phyloP scores from a whole-genome alignment of 1,140 invertebrate genomes.

The Parapsyche elsis region DNA sequence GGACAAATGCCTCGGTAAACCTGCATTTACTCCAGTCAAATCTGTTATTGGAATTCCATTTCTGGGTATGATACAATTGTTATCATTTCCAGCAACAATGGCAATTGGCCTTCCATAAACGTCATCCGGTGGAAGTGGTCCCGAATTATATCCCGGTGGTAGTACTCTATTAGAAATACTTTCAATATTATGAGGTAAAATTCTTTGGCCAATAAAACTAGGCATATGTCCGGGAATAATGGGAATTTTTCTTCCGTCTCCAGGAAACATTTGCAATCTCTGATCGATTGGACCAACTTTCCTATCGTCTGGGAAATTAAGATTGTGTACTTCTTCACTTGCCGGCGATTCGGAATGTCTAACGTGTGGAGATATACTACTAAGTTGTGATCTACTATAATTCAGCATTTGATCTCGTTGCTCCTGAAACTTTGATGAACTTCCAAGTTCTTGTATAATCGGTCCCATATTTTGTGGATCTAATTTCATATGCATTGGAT shows the following conservation, averaged over 20 bases:
- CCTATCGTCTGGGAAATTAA: slow-evolving; percentile 1
- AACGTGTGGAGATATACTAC: slow-evolving; percentile 2
- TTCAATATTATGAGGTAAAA: background rate
- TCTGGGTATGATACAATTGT: background rate
- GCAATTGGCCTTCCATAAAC: background rate
- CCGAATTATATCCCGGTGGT: slow-evolving; percentile 40
- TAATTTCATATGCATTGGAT: slow-evolving; percentile 22
- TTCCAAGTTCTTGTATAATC: background rate
- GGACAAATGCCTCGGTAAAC: background rate
- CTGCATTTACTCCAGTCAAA: background rate
- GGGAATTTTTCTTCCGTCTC: slow-evolving; percentile 6
- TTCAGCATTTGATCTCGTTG: background rate
- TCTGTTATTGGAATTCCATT: slow-evolving; percentile 36
- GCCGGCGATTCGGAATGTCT: background rate
- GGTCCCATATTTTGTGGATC: background rate
- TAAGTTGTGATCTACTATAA: slow-evolving; percentile 1
- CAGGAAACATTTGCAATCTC: slow-evolving; percentile 6
- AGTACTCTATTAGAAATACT: slow-evolving; percentile 18
- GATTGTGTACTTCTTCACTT: background rate
- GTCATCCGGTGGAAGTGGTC: slow-evolving; percentile 16
- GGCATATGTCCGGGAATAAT: background rate
- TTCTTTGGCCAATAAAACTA: slow-evolving; percentile 3
- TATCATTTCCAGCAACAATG: background rate
- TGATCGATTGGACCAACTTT: slow-evolving; percentile 16
- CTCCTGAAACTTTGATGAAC: background rate